phyloP scores from a whole-genome alignment of 2,888 invertebrate species.

The Unio delphinus region DNA sequence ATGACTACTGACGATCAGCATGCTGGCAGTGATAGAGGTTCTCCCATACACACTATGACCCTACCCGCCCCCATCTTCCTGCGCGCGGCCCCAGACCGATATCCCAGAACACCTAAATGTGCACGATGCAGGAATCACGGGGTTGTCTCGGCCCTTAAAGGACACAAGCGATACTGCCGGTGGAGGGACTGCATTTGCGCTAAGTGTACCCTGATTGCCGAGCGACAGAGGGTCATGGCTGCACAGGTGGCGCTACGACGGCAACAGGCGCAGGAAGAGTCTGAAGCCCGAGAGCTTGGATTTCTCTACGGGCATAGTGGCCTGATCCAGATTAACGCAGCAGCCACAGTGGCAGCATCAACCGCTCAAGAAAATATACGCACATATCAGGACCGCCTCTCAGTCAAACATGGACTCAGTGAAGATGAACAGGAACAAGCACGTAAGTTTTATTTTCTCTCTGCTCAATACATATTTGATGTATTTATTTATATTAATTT shows the following conservation, averaged over 20 bases:
- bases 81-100: conserved; percentile 79
- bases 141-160: conserved; percentile 93
- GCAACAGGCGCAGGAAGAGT: conserved; percentile 97
- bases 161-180: conserved; percentile 88
- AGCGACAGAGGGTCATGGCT: conserved; percentile 97
- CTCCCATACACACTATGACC: neutral
- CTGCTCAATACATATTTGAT: too few species aligned
- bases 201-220: conserved; percentile 97
- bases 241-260: conserved; percentile 95
- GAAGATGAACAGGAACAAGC: too few species aligned
- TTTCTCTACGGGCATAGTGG: conserved; percentile 77
- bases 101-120: conserved; percentile 97
- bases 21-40: too few species aligned
- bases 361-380: too few species aligned
- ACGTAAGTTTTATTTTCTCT: too few species aligned
- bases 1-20: too few species aligned
- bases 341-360: too few species aligned
- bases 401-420: too few species aligned
- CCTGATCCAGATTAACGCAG: conserved; percentile 24
- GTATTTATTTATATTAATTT: too few species aligned
- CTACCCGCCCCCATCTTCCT: conserved; percentile 23
- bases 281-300: conserved; percentile 94
- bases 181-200: conserved; percentile 96
- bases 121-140: conserved; percentile 98
- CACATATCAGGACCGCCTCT: too few species aligned